Conservation (phyloP, 2,888 invertebrate genomes). For the Heliconius hortense region DNA sequence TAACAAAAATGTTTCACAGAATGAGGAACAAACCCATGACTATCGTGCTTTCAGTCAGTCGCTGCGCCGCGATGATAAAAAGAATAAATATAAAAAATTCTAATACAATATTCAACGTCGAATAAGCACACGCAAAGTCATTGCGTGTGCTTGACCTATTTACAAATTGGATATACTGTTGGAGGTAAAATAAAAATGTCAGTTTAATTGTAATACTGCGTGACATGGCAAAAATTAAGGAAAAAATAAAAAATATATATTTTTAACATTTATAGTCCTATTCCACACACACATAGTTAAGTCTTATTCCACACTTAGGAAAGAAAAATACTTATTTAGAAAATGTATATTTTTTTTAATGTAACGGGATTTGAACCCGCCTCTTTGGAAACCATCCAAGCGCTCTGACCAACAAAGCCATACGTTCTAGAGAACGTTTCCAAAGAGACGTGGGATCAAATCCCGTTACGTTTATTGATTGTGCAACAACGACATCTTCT, state of each 20-base stretch:
- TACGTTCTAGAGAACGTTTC: too few relatives aligned
- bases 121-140: neutral
- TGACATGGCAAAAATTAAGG: neutral
- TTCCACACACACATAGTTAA: too few relatives aligned
- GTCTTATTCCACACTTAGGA: too few relatives aligned
- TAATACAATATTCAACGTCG: neutral
- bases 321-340: too few relatives aligned
- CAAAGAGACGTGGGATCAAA: too few relatives aligned
- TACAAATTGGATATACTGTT: neutral
- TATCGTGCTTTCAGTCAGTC: neutral
- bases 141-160: conserved; percentile 5
- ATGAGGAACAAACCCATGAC: neutral
- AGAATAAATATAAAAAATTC: conserved; percentile 2
- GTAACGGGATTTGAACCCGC: too few relatives aligned
- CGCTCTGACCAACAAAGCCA: too few relatives aligned
- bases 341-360: too few relatives aligned
- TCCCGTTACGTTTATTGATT: too few relatives aligned
- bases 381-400: too few relatives aligned
- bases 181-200: conserved; percentile 1
- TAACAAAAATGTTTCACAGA: neutral
- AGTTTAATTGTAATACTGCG: neutral
- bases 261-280: too few relatives aligned
- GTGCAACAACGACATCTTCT: too few relatives aligned
- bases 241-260: neutral
- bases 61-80: neutral